Percentiles rank a stretch among this genome's conserved stretches.
Evolutionary conservation across 2,888 invertebrate species (phyloP).

Genomic region (Podotricha telesiphe): DNA sequence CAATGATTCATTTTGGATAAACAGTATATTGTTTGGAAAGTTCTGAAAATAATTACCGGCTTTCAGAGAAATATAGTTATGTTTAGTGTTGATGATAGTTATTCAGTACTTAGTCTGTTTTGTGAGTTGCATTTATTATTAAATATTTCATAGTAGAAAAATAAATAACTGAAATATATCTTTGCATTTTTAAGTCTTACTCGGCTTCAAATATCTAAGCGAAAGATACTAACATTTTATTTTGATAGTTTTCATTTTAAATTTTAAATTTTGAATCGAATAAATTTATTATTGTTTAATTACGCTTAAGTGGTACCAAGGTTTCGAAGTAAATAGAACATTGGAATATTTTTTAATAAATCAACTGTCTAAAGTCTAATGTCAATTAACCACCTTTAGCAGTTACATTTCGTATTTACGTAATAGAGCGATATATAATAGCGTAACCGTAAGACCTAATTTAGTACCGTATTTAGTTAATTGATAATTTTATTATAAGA

Average conservation of each 20-base stretch:
- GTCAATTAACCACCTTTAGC: background rate
- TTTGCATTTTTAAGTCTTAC: no score
- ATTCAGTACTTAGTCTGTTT: background rate
- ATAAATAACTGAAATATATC: no score
- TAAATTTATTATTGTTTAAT: no score
- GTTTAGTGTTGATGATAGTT: background rate
- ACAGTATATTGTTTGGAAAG: constrained; percentile 16
- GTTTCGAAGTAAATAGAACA: no score
- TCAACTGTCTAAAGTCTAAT: no score
- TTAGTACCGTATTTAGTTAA: background rate
- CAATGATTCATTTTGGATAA: constrained; percentile 33
- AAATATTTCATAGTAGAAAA: no score
- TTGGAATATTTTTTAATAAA: no score
- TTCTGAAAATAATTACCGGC: constrained; percentile 21
- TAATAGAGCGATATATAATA: background rate
- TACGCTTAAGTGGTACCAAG: no score
- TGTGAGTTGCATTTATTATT: background rate
- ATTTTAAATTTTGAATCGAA: no score
- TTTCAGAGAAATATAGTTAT: constrained; percentile 21
- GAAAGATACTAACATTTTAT: no score
- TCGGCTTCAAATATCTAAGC: no score
- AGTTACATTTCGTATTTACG: background rate
- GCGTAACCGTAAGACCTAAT: background rate
- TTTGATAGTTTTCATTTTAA: no score
- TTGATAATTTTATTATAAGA: background rate